Percentiles rank a stretch among this genome's conserved stretches.
Conservation (phyloP, 2,797 vertebrate species). For the Buceros bicornis region DNA sequence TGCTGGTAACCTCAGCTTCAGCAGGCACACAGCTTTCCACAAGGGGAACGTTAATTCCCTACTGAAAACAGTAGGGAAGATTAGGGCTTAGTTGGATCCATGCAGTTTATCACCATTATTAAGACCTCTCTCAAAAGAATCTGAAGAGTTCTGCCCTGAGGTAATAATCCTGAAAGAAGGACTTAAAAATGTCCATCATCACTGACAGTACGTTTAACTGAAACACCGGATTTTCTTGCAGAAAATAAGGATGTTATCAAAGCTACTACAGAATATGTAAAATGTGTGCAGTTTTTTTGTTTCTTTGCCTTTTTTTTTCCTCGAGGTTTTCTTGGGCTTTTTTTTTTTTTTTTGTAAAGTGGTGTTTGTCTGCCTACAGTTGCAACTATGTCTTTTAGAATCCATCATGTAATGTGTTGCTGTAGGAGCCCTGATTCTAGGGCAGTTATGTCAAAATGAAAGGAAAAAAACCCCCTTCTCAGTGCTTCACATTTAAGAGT, state of each 20-base stretch:
- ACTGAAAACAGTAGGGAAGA: background rate
- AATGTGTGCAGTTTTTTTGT: background rate
- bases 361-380: background rate
- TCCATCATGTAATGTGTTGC: background rate
- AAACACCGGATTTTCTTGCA: background rate
- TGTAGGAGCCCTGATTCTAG: constrained; percentile 46
- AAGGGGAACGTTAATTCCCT: background rate
- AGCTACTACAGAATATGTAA: background rate
- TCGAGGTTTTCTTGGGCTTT: accelerated
- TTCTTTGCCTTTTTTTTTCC: background rate
- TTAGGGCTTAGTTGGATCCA: background rate
- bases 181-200: background rate
- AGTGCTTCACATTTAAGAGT: constrained; percentile 78
- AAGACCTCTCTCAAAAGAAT: background rate
- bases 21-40: background rate
- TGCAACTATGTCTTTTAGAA: background rate
- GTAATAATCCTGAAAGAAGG: background rate
- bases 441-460: constrained; percentile 69
- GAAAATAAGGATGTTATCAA: background rate
- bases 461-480: constrained; percentile 60
- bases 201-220: background rate
- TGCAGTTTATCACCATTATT: background rate
- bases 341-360: background rate
- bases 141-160: background rate
- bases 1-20: background rate